Evolutionary conservation across 35 echinoderm and acorn worm species (phyloP).

Genomic region (Chiridota heheva): DNA sequence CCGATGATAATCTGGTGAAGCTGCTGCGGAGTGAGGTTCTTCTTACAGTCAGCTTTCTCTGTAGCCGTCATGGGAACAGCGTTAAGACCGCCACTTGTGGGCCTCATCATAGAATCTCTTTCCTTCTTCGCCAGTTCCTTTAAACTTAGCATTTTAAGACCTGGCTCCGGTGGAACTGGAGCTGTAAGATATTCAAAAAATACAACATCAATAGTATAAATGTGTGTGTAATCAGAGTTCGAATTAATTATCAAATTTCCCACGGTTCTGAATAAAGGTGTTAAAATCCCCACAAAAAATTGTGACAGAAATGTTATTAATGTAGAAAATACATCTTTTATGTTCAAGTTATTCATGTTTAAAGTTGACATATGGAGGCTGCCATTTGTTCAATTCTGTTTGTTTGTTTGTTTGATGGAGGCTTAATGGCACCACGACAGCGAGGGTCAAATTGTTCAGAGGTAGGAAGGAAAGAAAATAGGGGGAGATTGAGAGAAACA

Average conservation of each 20-base stretch:
- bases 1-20: constrained; percentile 92
- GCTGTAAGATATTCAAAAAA: constrained; percentile 32
- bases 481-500: too few species aligned
- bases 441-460: too few species aligned
- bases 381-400: neutral
- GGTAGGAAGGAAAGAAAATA: too few species aligned
- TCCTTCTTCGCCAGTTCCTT: constrained; percentile 66
- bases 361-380: neutral
- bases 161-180: constrained; percentile 66
- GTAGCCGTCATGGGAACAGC: constrained; percentile 89
- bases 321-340: neutral
- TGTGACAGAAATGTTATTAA: neutral
- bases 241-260: neutral
- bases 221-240: neutral
- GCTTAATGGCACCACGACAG: too few species aligned
- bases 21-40: constrained; percentile 80
- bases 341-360: neutral
- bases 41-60: constrained; percentile 93
- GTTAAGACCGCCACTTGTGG: constrained; percentile 89
- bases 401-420: too few species aligned
- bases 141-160: constrained; percentile 79
- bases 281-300: neutral
- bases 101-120: constrained; percentile 38
- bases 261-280: neutral
- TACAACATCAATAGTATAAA: neutral